Evolutionary conservation across 1,140 invertebrate species (phyloP).

Genomic region (Diplogasteroides magnus): DNA sequence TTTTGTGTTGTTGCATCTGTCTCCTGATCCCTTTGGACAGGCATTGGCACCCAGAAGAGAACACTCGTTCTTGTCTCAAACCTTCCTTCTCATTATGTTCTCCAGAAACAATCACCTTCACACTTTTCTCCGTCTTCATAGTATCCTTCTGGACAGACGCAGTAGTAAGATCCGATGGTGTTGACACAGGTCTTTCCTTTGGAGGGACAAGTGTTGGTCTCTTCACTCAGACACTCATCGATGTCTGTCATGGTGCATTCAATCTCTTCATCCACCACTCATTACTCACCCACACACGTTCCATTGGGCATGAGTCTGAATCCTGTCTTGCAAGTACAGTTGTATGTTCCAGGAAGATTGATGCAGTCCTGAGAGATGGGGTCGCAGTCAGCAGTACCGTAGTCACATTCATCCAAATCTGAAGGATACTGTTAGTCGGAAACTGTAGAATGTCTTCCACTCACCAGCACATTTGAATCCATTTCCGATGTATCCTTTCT

Average conservation of each 20-base stretch:
- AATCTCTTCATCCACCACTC: background rate
- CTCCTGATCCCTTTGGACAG: background rate
- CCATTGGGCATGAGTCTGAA: background rate
- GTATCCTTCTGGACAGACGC: background rate
- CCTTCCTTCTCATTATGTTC: too few relatives aligned
- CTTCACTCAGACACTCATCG: background rate
- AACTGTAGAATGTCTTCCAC: background rate
- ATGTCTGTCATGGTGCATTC: too few relatives aligned
- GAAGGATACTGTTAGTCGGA: background rate
- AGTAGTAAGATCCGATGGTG: background rate
- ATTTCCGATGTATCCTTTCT: conserved; percentile 5
- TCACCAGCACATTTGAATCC: conserved; percentile 13
- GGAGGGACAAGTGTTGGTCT: background rate
- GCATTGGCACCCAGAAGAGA: background rate
- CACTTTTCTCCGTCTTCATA: too few relatives aligned
- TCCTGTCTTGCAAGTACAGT: background rate
- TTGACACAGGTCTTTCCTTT: background rate
- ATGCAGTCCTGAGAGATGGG: background rate
- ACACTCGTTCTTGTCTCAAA: background rate
- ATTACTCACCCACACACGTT: background rate
- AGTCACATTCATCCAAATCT: background rate
- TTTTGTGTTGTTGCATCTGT: background rate
- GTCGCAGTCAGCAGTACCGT: background rate
- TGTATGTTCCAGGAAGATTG: background rate
- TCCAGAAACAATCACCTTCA: too few relatives aligned